A percentile compares a stretch with the other conserved stretches of the same genome.
Evolutionary conservation across 2,888 invertebrate genomes (phyloP).

Genomic region (Drosophila heteroneura): DNA sequence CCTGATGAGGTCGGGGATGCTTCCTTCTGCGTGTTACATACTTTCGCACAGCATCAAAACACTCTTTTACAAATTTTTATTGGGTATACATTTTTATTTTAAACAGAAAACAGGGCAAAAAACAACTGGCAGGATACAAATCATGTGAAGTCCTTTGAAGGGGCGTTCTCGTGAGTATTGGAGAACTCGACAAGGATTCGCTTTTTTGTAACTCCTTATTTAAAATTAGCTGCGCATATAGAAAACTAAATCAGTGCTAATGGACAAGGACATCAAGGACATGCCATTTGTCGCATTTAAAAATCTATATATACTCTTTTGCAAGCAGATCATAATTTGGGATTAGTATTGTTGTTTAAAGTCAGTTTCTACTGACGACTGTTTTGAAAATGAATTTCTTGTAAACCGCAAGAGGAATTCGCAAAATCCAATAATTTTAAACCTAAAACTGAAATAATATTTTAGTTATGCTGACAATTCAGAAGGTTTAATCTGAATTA

Average conservation of each 20-base stretch:
- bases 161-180: constrained; percentile 2
- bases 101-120: not conserved
- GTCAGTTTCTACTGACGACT: constrained; percentile 37
- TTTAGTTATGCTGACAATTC: not conserved
- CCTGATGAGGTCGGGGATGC: not conserved
- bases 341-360: not conserved
- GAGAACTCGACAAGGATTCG: not conserved
- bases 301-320: not conserved
- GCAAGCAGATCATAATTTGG: too few species aligned
- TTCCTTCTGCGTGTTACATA: not conserved
- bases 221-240: constrained; percentile 17
- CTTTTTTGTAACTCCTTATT: not conserved
- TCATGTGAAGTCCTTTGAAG: constrained; percentile 22
- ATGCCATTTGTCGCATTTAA: not conserved
- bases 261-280: not conserved
- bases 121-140: constrained; percentile 34
- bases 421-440: not conserved
- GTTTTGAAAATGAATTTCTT: constrained; percentile 21
- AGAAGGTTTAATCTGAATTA: not conserved
- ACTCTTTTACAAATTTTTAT: not conserved
- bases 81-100: not conserved
- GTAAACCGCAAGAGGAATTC: constrained; percentile 8
- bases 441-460: not conserved
- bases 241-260: constrained; percentile 2
- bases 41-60: not conserved